These are phyloP conservation scores for Lasaia peninsularis DNA, from an alignment of 1,140 invertebrate genomes.

Conservation along the genomic window DNA sequence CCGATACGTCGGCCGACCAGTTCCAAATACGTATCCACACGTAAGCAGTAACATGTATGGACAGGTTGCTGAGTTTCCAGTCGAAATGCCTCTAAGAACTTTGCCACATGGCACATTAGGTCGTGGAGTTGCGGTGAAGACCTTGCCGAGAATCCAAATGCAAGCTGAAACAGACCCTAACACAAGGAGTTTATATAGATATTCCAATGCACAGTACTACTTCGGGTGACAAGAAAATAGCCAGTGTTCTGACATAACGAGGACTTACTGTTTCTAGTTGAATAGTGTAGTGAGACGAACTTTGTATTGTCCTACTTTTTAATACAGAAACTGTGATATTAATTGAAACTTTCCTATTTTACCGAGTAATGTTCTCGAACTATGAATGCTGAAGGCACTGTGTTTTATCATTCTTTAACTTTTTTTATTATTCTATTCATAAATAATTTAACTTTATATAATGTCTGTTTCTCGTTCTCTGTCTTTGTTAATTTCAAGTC, in stretches of 20 bases:
- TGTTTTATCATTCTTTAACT: conserved; percentile 25
- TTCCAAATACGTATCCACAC: conserved; percentile 70
- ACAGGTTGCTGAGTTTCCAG: conserved; percentile 69
- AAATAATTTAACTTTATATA: too few species aligned
- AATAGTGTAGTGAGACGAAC: conserved; percentile 57
- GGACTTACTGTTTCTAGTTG: conserved; percentile 77
- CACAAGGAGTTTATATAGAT: conserved; percentile 73
- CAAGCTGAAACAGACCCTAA: conserved; percentile 69
- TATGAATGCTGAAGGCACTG: conserved; percentile 41
- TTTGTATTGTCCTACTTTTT: conserved; percentile 71
- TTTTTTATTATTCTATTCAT: background rate
- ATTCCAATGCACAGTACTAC: conserved; percentile 76
- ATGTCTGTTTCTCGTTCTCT: too few species aligned
- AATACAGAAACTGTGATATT: conserved; percentile 76
- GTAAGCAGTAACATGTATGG: conserved; percentile 75
- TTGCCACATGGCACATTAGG: conserved; percentile 70
- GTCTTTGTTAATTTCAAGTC: too few species aligned
- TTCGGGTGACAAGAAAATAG: conserved; percentile 74
- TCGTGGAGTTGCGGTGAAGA: conserved; percentile 65
- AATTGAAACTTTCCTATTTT: conserved; percentile 71
- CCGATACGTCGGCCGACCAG: conserved; percentile 65
- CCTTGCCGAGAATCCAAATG: conserved; percentile 63
- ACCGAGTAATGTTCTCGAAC: conserved; percentile 43
- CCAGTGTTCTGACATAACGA: conserved; percentile 69
- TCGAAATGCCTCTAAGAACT: conserved; percentile 71